Conservation (phyloP, 2,797 vertebrate genomes). For the Hylomyscus alleni region DNA sequence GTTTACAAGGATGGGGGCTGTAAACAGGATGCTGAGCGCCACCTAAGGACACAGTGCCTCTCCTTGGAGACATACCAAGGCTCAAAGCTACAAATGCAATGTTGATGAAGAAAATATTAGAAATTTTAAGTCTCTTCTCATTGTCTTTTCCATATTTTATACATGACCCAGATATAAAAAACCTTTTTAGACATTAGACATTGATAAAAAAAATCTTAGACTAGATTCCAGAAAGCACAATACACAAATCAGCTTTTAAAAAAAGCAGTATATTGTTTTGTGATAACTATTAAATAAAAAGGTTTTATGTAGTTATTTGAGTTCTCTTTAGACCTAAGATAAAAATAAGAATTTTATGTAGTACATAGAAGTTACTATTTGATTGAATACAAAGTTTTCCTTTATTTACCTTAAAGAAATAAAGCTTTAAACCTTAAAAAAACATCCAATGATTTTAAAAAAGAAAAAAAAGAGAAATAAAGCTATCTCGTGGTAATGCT, state of each 20-base stretch:
- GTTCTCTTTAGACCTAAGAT: constrained; percentile 12
- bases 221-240: background rate
- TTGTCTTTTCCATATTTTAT: background rate
- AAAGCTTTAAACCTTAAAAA: background rate
- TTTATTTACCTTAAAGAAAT: constrained; percentile 45
- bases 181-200: background rate
- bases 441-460: background rate
- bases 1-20: constrained; percentile 82
- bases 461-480: background rate
- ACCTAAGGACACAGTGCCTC: constrained; percentile 71
- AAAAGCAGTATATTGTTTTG: background rate
- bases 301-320: constrained; percentile 27
- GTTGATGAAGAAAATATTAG: background rate
- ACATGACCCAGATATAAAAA: background rate
- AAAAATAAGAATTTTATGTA: background rate
- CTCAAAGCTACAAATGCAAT: background rate
- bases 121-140: constrained; percentile 14
- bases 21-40: constrained; percentile 91
- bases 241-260: background rate
- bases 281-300: background rate
- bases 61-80: constrained; percentile 42
- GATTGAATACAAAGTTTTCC: background rate
- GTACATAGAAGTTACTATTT: constrained; percentile 14
- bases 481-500: background rate
- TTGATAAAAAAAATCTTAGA: constrained; percentile 27